Conservation (phyloP, 2,113 vertebrate genomes). For the Smithornis capensis region DNA sequence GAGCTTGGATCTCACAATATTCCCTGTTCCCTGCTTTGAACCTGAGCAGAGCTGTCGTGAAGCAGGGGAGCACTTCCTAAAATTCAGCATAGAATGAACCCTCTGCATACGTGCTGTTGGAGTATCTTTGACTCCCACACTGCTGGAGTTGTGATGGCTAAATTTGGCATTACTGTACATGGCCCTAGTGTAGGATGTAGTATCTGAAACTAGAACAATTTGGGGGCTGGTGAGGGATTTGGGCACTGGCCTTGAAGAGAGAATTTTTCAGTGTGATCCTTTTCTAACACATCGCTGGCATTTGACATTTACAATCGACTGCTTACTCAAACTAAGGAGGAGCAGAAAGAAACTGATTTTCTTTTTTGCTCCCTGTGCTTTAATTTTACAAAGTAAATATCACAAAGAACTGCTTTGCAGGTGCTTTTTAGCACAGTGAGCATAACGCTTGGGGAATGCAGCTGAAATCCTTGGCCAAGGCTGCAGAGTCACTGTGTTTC, state of each 20-base stretch:
- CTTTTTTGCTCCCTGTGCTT: background rate
- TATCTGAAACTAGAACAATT: background rate
- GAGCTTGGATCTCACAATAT: background rate
- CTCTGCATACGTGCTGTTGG: background rate
- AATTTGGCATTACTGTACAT: background rate
- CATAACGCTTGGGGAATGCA: background rate
- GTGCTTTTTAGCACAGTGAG: conserved; percentile 40
- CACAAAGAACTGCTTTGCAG: conserved; percentile 26
- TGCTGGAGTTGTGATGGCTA: background rate
- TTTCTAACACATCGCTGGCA: background rate
- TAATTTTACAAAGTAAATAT: conserved; percentile 63
- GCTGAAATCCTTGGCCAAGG: conserved; percentile 25
- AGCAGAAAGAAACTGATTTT: background rate
- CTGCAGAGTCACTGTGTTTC: conserved; percentile 55
- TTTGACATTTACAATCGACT: conserved; percentile 38
- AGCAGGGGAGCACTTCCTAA: background rate
- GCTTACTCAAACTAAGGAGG: background rate
- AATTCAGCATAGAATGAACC: background rate
- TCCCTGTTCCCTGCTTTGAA: background rate
- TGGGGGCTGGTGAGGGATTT: background rate
- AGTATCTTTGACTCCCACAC: background rate
- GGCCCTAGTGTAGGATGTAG: background rate
- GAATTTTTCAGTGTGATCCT: background rate
- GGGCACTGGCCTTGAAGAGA: background rate
- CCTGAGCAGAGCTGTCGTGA: background rate